phyloP scores from a whole-genome alignment of 2,113 vertebrate species.

The Oncorhynchus gorbuscha region DNA sequence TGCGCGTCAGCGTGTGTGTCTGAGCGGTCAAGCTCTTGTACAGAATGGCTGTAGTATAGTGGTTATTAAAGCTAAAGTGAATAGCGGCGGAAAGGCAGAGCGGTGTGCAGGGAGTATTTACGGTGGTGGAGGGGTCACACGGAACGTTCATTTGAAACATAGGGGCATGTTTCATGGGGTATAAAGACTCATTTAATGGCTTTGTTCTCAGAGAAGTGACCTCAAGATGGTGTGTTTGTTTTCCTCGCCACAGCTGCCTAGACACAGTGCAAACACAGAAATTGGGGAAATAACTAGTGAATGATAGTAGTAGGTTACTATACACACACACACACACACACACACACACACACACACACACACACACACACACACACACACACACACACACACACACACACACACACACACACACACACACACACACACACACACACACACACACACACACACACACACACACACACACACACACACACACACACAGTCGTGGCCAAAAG shows the following conservation, averaged over 20 bases:
- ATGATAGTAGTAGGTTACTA: too few relatives aligned
- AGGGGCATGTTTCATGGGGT: conserved; percentile 37
- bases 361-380: too few relatives aligned
- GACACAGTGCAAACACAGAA: not conserved
- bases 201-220: conserved; percentile 44
- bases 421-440: too few relatives aligned
- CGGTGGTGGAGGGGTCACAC: conserved; percentile 22
- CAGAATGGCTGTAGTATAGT: conserved; percentile 11
- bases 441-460: not conserved
- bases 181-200: conserved; percentile 35
- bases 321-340: not conserved
- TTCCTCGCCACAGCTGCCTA: too few relatives aligned
- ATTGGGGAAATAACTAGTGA: not conserved
- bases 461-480: not conserved
- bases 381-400: too few relatives aligned
- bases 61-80: conserved; percentile 28
- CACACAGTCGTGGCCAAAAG: too few relatives aligned
- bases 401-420: too few relatives aligned
- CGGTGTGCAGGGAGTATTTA: conserved; percentile 27
- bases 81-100: not conserved
- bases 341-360: too few relatives aligned
- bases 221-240: conserved; percentile 10
- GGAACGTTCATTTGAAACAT: conserved; percentile 26
- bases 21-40: not conserved
- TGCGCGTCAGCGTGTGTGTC: not conserved